Base-by-base conservation (phyloP, 1,140 invertebrate genomes). In the Anoplolepis gracilipes region DNA sequence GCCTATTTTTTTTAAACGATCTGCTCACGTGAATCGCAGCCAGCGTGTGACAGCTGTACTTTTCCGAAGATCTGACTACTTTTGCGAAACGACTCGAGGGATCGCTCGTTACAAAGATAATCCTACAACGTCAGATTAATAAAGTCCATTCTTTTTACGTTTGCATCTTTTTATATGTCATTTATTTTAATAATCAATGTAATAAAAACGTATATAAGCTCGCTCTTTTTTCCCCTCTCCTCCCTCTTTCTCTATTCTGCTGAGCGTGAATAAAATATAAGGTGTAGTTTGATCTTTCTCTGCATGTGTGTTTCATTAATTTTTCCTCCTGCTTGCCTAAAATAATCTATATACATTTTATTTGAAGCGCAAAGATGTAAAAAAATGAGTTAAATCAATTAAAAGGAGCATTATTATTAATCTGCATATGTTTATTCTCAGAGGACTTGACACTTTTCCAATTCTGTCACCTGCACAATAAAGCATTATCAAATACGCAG, bases 21-120 rank as follows among this genome's bases (percentile, higher is more conserved):
- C 77, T 84, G 86, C 93, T 94, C 94, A 95, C 94, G 94, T 95
- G 94, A 95, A 93, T 92, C 77, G 70, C 46, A 49, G 49, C 46
- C 13, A 53, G 46, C 62, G 78, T 55, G 36, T 42, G 78, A 82
- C 53, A 82, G 78, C 53, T 33, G 64, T 25, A 70, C 19, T 22
- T 28, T 55, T 28, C 13, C 53, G 25, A 39, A 16, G 22, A 0
- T 42, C 36, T n/a, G n/a, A 2, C 16, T n/a, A 2, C 16, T n/a
- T 33, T 22, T 22, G 57, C 25, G 19, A 49, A 49, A 16, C 13
- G 46, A 19, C 46, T 6, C 13, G 46, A 6, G 0, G 16, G 46
- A 0, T 49, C 16, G 3, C 13, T 19, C 16, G 8, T 8, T 1
- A 13, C 8, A 6, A 70, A 70, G 22, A 30, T 10, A 49, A 16